phyloP scores from a whole-genome alignment of 2,797 vertebrate species.

The Sternotherus odoratus region DNA sequence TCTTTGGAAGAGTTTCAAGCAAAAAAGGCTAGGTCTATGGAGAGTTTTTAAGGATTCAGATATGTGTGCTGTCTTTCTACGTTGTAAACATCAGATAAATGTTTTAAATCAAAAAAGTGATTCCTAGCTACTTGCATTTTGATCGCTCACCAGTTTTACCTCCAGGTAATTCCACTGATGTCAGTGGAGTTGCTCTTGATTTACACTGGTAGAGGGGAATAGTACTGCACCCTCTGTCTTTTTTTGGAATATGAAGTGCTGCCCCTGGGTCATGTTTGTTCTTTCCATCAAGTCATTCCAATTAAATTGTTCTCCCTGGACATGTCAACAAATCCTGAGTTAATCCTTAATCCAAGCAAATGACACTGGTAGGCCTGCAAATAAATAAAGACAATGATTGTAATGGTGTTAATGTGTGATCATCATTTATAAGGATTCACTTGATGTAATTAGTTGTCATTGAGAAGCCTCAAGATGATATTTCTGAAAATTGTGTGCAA shows the following conservation, averaged over 20 bases:
- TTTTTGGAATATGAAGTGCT: not conserved
- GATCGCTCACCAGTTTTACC: not conserved
- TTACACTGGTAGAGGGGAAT: not conserved
- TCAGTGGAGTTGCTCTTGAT: not conserved
- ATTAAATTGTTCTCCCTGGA: not conserved
- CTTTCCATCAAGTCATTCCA: not conserved
- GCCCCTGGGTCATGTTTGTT: not conserved
- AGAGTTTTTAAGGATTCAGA: not conserved
- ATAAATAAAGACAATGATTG: not conserved
- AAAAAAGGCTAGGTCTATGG: not conserved
- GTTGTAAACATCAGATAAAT: not conserved
- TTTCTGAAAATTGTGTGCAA: not conserved
- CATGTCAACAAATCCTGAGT: not conserved
- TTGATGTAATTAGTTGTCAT: not conserved
- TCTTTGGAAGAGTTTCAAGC: not conserved
- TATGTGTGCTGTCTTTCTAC: not conserved
- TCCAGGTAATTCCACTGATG: not conserved
- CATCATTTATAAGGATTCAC: not conserved
- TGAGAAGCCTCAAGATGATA: not conserved
- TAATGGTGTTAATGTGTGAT: not conserved
- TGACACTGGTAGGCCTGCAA: not conserved
- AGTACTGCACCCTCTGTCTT: not conserved
- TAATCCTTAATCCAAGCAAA: not conserved
- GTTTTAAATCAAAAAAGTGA: not conserved
- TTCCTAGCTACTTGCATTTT: not conserved